Base-by-base conservation (phyloP, 2,888 invertebrate genomes). In the Drosophila pseudotakahashii region DNA sequence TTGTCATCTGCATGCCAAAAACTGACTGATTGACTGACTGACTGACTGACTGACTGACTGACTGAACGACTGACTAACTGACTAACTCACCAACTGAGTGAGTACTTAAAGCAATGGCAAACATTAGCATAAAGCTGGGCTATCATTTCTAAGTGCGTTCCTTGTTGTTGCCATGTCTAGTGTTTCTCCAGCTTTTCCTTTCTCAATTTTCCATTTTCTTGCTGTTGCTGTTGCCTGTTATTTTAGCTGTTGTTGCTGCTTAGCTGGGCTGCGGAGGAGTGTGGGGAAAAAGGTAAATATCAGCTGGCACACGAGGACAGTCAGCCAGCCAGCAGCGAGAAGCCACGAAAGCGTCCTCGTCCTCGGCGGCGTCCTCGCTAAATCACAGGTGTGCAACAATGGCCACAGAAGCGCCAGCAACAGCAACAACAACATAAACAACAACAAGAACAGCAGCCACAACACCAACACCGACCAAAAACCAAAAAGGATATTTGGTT, bases 111-210 rank as follows among this genome's bases (percentile, higher is more conserved):
- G 72, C 66, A 77, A 62, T 59, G 68, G 77, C 73, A 77, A 76
- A 70, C 86, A 88, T 82, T 85, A 88, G 80, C 83, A 82, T 88
- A 81, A 81, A 73, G 85, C 88, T 79, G 82, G 79, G 88, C 81
- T 81, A 87, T 81, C 82, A 87, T 81, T 77, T 54, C 88, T 45
- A 81, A 81, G 81, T 79, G 77, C 75, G 86, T 83, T 82, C 70
- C 58, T 52, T 60, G 60, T 44, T 68, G 58, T 53, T 84, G 86
- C 71, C 73, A 73, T 69, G 84, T 78, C 81, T 78, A 84, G 77
- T 67, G 76, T 78, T 76, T 71, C 67, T 60, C 59, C 44, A 41
- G 23, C 60, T 47, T 58, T 69, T 36, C 47, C 36, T 55, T 50
- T 63, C 62, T 32, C 47, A 62, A 62, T 62, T 62, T 62, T 48